These are phyloP conservation scores for Nezara viridula DNA, from an alignment of 2,888 invertebrate species.

Conservation along the genomic window DNA sequence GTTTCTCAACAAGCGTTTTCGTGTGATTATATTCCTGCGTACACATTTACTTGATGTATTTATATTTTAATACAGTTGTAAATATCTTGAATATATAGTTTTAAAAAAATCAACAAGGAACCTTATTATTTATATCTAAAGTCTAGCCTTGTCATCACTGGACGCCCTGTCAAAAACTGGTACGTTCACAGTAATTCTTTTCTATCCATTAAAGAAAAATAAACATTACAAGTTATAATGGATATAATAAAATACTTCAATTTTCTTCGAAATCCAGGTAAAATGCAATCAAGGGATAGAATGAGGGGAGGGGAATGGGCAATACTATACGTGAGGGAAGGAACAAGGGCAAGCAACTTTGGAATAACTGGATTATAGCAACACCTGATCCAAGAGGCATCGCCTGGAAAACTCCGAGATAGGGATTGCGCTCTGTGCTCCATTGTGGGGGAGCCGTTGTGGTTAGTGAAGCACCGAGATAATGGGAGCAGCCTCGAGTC, in stretches of 20 bases:
- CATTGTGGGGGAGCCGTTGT: background rate
- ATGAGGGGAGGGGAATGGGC: background rate
- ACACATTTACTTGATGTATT: too few relatives aligned
- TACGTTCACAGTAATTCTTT: too few relatives aligned
- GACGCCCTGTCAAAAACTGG: too few relatives aligned
- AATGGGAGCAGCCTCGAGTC: background rate
- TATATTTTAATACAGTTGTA: too few relatives aligned
- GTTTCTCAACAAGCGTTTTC: too few relatives aligned
- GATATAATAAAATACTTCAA: background rate
- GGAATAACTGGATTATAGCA: conserved; percentile 21
- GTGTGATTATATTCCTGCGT: too few relatives aligned
- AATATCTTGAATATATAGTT: too few relatives aligned
- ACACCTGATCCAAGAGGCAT: background rate
- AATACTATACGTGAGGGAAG: background rate
- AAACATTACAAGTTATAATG: background rate
- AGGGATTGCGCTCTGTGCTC: background rate
- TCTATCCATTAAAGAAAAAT: too few relatives aligned
- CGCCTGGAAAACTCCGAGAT: background rate
- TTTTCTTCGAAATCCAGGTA: background rate
- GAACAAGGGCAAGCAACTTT: background rate
- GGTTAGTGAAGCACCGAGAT: background rate
- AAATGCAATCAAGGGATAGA: background rate
- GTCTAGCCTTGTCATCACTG: too few relatives aligned
- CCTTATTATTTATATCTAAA: too few relatives aligned
- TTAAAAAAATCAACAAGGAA: too few relatives aligned